phyloP scores from a whole-genome alignment of 2,888 invertebrate genomes.

The Enoplolaimus lenunculus region DNA sequence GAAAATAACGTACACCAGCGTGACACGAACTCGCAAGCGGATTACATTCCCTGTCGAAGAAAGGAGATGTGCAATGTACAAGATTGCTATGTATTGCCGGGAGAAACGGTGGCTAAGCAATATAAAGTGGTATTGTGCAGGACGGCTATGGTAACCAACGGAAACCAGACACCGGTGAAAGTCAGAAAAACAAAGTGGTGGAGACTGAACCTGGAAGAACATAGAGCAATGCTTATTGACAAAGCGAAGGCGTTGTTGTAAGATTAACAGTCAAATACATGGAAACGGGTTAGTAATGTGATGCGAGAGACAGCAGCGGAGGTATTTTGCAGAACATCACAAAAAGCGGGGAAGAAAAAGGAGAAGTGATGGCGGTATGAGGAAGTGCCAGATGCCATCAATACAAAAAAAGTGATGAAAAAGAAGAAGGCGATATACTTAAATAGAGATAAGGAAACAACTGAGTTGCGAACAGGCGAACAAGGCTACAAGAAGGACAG shows the following conservation, averaged over 20 bases:
- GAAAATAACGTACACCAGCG: constrained; percentile 1
- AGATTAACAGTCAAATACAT: not conserved
- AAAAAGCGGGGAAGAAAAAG: not conserved
- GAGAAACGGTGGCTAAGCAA: not conserved
- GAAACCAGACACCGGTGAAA: not conserved
- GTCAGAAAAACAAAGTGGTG: not conserved
- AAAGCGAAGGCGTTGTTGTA: not conserved
- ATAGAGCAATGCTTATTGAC: not conserved
- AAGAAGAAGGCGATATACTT: not conserved
- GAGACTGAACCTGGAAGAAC: not conserved
- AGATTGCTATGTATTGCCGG: not conserved
- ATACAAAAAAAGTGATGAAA: not conserved
- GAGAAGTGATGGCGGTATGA: not conserved
- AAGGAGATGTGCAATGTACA: not conserved
- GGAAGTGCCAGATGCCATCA: not conserved
- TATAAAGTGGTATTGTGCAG: not conserved
- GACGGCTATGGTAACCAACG: not conserved
- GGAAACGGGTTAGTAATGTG: not conserved
- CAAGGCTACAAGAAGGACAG: not conserved
- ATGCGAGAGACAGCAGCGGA: not conserved
- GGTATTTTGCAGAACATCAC: not conserved
- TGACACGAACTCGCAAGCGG: not conserved
- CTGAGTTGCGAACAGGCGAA: not conserved
- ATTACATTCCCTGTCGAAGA: not conserved
- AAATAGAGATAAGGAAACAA: not conserved